These are phyloP conservation scores for Callimico goeldii DNA, from an alignment of 2,797 vertebrate genomes.

Conservation along the genomic window DNA sequence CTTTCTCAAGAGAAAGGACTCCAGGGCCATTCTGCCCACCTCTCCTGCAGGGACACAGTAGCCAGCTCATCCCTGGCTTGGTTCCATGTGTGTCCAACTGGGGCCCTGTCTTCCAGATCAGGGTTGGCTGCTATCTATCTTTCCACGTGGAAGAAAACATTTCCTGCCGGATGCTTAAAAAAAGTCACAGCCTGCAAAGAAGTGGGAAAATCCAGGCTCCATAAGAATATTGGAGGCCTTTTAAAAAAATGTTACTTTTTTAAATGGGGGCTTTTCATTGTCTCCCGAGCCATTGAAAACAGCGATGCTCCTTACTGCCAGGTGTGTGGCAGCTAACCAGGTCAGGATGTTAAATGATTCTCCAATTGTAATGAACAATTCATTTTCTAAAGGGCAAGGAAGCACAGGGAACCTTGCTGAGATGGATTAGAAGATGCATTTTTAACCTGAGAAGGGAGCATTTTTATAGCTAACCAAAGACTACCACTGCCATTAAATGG, in stretches of 20 bases:
- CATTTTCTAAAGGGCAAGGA: conserved; percentile 20
- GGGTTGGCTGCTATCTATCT: not conserved
- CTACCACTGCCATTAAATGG: not conserved
- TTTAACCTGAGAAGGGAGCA: not conserved
- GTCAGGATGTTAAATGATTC: not conserved
- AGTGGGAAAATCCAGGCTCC: not conserved
- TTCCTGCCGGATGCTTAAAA: not conserved
- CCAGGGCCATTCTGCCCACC: not conserved
- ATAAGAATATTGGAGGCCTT: not conserved
- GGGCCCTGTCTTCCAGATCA: not conserved
- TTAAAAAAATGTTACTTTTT: not conserved
- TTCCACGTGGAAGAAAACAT: not conserved
- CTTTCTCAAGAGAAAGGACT: not conserved
- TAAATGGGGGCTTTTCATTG: not conserved
- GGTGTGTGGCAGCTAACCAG: not conserved
- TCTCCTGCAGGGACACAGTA: not conserved
- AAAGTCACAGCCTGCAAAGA: not conserved
- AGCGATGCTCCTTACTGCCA: not conserved
- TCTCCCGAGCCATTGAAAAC: not conserved
- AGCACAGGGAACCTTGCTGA: not conserved
- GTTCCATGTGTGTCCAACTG: not conserved
- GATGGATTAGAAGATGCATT: not conserved
- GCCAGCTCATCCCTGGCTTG: not conserved
- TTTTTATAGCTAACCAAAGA: conserved; percentile 9
- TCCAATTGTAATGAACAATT: not conserved